Evolutionary conservation across 2,888 invertebrate species (phyloP).

Genomic region (Pyrocoelia pectoralis): DNA sequence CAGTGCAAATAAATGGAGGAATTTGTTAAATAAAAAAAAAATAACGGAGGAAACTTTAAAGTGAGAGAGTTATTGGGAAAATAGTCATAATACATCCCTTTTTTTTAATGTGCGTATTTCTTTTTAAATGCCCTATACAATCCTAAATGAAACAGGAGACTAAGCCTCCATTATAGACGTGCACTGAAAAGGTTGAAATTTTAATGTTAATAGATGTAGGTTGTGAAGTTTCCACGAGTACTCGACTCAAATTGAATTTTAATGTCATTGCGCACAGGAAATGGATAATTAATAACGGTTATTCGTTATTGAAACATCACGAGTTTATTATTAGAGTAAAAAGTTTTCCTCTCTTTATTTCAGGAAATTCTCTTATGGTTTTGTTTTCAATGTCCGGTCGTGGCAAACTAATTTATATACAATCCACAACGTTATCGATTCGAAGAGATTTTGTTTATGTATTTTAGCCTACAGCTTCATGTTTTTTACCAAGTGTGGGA

Average conservation of each 20-base stretch:
- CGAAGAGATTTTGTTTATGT: too few species aligned
- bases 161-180: constrained; percentile 8
- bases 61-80: too few species aligned
- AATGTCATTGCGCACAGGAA: constrained; percentile 54
- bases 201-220: constrained; percentile 26
- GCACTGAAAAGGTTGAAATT: constrained; percentile 30
- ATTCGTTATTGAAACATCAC: constrained; percentile 31
- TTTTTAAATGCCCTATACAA: too few species aligned
- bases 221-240: constrained; percentile 43
- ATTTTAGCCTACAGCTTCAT: too few species aligned
- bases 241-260: constrained; percentile 54
- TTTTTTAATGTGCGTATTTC: too few species aligned
- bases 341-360: constrained; percentile 31
- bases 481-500: too few species aligned
- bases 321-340: constrained; percentile 22
- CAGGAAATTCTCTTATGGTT: constrained; percentile 29
- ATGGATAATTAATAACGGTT: constrained; percentile 50
- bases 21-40: too few species aligned
- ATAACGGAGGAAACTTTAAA: too few species aligned
- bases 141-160: background rate
- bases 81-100: too few species aligned
- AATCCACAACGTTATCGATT: constrained; percentile 16
- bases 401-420: constrained; percentile 24
- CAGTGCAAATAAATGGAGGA: too few species aligned
- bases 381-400: constrained; percentile 30